Evolutionary conservation across 2,113 vertebrate species (phyloP), one percentile per base, ranked within the genome.

Genomic region (Anolis sagrei): DNA sequence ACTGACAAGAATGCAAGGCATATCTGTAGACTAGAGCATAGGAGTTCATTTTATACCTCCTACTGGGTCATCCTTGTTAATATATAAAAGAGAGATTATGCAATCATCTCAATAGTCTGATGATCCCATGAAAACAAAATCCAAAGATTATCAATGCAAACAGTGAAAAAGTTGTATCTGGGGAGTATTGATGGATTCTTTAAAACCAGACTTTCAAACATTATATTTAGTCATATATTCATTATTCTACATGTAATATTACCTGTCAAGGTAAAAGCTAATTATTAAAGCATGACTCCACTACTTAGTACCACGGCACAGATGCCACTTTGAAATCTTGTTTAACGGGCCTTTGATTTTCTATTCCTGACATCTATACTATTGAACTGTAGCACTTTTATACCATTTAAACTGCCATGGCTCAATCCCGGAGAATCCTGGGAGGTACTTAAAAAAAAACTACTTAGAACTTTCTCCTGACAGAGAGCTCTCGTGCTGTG

Each of bases 321-420:
- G 39, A 44, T 44, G 39, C 39, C 39, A 44, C 39, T 51, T 16
- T n/a, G 11, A 61, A 34, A 16, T 7, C 48, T 80, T 68, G 29
- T n/a, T n/a, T n/a, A 81, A 81, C 44, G 51, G 25, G 8, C 49
- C 79, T 32, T 80, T 61, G 39, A 58, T 80, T 69, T 81, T 34
- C 66, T 44, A 6, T 81, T 48, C 54, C 16, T 16, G 54, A 3
- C 18, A 58, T 58, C 16, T 58, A 58, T 18, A 58, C 11, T 58
- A 16, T 58, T 2, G 54, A 58, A 16, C 14, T 58, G 11, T 58
- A 58, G 16, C 54, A 58, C 54, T 58, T 58, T 58, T 58, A 58
- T 58, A 4, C 2, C 14, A 58, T 18, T 58, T 58, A 16, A 58
- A 58, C 14, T 58, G 13, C 14, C 54, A 58, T 58, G 11, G 54